Base-by-base conservation (phyloP, 2,888 invertebrate species). In the Synanthedon vespiformis region DNA sequence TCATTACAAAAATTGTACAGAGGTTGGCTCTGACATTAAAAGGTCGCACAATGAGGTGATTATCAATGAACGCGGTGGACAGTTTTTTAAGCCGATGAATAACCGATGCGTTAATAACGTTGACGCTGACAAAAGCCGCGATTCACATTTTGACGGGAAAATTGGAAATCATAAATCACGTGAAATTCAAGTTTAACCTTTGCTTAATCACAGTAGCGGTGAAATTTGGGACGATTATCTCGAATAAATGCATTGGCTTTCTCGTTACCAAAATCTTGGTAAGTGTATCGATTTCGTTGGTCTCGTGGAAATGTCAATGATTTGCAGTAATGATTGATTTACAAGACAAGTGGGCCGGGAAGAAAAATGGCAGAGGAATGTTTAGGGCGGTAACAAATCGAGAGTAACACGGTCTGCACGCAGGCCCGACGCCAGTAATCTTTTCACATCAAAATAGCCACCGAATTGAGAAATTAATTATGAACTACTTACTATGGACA, bases 131-230 rank as follows among this genome's bases (percentile, higher is more conserved):
- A 63, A 55, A 62, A 63, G 61, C 59, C 57, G 56, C 56, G 56
- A 44, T 12, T 44, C 44, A 44, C 13, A 44, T 44, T 44, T 58
- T 65, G 74, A 74, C 68, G 63, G 64, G 63, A 64, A 77, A 78
- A 79, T 78, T 74, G 68, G 61, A 57, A 65, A 65, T 58, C 62
- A 74, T 80, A 78, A 80, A 80, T 80, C 75, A 73, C 66, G 56
- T 61, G 64, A 72, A 75, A 78, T 75, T 70, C 67, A 56, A 58
- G 64, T 60, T 68, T 72, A 72, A 76, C 77, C 73, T 75, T 76
- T 74, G 67, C 56, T 54, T 13, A 55, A 59, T 63, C 57, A 57
- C 54, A 44, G 44, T 44, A 44, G 44, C 55, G 62, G 59, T 56
- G 60, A 63, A 72, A 70, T 75, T 74, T 70, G 65, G 62, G 61